These are phyloP conservation scores for Epicampocera succincta DNA, from an alignment of 2,888 invertebrate genomes.

Conservation along the genomic window DNA sequence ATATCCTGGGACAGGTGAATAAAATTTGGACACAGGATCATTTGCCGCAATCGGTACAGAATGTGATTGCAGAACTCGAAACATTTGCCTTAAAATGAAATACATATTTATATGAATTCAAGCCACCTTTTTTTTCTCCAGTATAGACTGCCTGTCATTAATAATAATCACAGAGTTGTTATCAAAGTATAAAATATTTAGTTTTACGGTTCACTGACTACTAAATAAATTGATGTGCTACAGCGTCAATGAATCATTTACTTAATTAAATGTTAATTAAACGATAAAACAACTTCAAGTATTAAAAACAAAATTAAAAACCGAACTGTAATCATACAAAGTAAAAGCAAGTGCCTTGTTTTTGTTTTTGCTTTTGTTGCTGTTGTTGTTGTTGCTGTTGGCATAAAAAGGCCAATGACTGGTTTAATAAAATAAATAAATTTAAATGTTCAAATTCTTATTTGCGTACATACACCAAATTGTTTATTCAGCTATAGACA, in stretches of 20 bases:
- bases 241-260: slow-evolving; percentile 50
- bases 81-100: too few species aligned
- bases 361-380: too few species aligned
- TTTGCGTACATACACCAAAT: not conserved
- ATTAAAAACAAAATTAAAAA: not conserved
- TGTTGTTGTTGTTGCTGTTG: slow-evolving; percentile 13
- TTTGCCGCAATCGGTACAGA: too few species aligned
- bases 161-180: too few species aligned
- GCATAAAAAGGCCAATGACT: slow-evolving; percentile 48
- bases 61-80: too few species aligned
- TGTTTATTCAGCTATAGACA: slow-evolving; percentile 19
- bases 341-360: slow-evolving; percentile 23
- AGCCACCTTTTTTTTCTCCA: too few species aligned
- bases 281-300: slow-evolving; percentile 20
- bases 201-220: not conserved
- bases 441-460: slow-evolving; percentile 1
- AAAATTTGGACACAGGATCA: too few species aligned
- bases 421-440: slow-evolving; percentile 22
- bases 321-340: slow-evolving; percentile 22
- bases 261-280: slow-evolving; percentile 47
- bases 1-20: too few species aligned
- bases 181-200: not conserved
- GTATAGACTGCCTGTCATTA: too few species aligned
- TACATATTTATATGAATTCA: too few species aligned
- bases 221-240: slow-evolving; percentile 1